Percentiles rank a stretch among this genome's conserved stretches.
phyloP scores from a whole-genome alignment of 2,113 vertebrate species.

The Lanius collurio region DNA sequence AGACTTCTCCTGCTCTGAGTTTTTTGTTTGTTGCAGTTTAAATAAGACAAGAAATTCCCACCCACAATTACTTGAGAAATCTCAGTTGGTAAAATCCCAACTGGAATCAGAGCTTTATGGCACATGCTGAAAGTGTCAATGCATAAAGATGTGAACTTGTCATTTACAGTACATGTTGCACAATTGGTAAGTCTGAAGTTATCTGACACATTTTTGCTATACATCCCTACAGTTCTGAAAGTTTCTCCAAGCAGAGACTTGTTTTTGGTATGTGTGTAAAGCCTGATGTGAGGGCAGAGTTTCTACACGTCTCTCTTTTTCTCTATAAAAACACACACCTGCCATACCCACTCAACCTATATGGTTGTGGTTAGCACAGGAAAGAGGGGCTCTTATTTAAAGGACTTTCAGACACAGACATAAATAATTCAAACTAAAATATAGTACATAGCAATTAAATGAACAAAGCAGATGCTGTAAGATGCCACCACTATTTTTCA shows the following conservation, averaged over 20 bases:
- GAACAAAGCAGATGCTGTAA: not conserved
- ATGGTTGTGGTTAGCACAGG: not conserved
- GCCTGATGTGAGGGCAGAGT: not conserved
- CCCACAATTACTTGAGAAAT: slow-evolving; percentile 13
- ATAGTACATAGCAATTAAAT: not conserved
- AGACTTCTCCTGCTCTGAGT: not conserved
- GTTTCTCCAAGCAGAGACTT: not conserved
- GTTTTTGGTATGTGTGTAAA: not conserved
- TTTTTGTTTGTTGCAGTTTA: not conserved
- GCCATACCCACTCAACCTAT: not conserved
- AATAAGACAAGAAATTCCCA: slow-evolving; percentile 17
- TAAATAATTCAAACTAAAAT: slow-evolving; percentile 20
- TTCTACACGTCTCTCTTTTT: not conserved
- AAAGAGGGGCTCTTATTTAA: not conserved
- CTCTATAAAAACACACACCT: not conserved
- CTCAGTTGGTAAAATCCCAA: slow-evolving; percentile 29
- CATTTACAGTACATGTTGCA: not conserved
- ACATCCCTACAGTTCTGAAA: not conserved
- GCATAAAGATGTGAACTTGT: slow-evolving; percentile 11
- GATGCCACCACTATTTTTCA: not conserved
- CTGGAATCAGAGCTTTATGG: not conserved
- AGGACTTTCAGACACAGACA: not conserved
- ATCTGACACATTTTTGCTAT: not conserved
- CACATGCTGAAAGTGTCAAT: not conserved
- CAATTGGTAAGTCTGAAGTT: not conserved